Evolutionary conservation across 2,113 vertebrate species (phyloP).

Genomic region (Labrus mixtus): DNA sequence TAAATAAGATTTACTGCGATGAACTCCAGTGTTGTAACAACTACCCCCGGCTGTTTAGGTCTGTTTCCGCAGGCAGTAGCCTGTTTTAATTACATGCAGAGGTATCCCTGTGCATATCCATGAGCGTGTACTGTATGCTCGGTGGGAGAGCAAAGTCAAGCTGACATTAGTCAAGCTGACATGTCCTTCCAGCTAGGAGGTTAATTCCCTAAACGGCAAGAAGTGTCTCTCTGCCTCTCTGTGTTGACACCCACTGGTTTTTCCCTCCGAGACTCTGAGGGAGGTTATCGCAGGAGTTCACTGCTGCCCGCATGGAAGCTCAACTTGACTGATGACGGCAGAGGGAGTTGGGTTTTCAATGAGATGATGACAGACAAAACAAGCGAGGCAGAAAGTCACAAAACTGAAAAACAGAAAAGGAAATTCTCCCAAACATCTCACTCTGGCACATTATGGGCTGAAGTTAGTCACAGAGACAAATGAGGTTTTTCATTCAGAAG

Average conservation of each 20-base stretch:
- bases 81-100: conserved; percentile 54
- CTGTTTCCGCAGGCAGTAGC: conserved; percentile 10
- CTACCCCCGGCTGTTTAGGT: conserved; percentile 18
- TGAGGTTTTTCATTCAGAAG: neutral
- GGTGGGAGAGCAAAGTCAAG: conserved; percentile 61
- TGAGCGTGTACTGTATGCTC: conserved; percentile 42
- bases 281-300: conserved; percentile 69
- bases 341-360: conserved; percentile 21
- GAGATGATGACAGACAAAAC: conserved; percentile 40
- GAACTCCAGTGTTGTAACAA: neutral
- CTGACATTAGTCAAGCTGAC: conserved; percentile 77
- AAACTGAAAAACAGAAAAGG: neutral
- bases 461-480: neutral
- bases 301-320: conserved; percentile 43
- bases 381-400: neutral
- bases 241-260: conserved; percentile 67
- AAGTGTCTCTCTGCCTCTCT: conserved; percentile 51
- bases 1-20: conserved; percentile 53
- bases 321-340: conserved; percentile 55
- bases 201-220: conserved; percentile 77
- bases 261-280: conserved; percentile 38
- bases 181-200: conserved; percentile 71
- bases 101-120: conserved; percentile 45
- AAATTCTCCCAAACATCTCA: neutral
- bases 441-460: neutral